Evolutionary conservation across 2,113 vertebrate genomes (phyloP), one percentile per base, ranked within the genome.

Genomic region (Hystrix cristata): DNA sequence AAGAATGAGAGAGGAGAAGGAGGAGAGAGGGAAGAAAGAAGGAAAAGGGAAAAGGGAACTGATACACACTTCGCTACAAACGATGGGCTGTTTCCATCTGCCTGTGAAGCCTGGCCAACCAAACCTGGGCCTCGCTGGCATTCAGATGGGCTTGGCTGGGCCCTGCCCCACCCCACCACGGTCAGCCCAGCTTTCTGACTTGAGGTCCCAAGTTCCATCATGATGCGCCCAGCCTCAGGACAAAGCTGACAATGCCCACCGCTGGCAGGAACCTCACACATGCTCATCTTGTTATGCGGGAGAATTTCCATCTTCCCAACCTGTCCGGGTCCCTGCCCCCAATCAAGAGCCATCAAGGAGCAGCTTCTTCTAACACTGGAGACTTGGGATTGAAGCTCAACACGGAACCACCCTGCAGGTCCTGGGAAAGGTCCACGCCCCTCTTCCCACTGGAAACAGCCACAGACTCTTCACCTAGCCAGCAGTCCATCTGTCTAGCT

Each of bases 181-280:
- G 4, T 72, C 14, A 15, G 31, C 27, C 59, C 31, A 18, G 69
- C 25, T 48, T 72, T 38, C n/a, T 27, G 23, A 25, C 43, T 12
- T 3, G 0, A 60, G 62, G 4, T 57, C 34, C 59, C 0, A 0
- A 31, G 55, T 8, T 3, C 23, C 21, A 15, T 27, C 48, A 34
- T 0, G 19, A 34, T 34, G 29, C 19, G 31, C 18, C 87, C 25
- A 65, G 38, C 18, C 85, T 86, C 79, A 12, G 38, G 25, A 46
- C n/a, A 27, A 1, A 0, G 48, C 57, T 81, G 4, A 7, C 34
- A 31, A 29, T 7, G 21, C 38, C 31, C 14, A 7, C 15, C 5
- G 1, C 59, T 18, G 21, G 29, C 81, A 57, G 60, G 64, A 43
- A 25, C 38, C 19, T 7, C 13, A 59, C 46, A n/a, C 3, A 16